A percentile compares a stretch with the other conserved stretches of the same genome.
Conservation (phyloP, 1,140 invertebrate genomes). For the Solenopsis invicta region DNA sequence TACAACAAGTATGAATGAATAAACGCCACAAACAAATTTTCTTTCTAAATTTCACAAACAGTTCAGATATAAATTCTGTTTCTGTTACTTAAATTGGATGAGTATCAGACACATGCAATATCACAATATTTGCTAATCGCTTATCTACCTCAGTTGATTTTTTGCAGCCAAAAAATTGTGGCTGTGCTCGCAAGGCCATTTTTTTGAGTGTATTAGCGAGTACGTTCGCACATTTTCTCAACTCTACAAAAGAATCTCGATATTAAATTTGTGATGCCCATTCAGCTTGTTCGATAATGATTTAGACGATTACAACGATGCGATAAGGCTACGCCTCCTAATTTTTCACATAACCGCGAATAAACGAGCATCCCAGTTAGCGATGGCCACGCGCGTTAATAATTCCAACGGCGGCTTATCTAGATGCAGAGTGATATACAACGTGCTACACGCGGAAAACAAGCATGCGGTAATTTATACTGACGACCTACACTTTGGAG, state of each 20-base stretch:
- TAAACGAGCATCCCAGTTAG: not conserved
- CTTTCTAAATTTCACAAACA: too few species aligned
- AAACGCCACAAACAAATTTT: too few species aligned
- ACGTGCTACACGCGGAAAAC: constrained; percentile 42
- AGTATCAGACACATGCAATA: too few species aligned
- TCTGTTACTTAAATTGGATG: too few species aligned
- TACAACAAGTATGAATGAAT: too few species aligned
- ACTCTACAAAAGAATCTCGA: not conserved
- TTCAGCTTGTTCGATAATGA: not conserved
- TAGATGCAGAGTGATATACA: constrained; percentile 55
- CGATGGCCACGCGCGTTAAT: constrained; percentile 59
- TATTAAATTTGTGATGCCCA: not conserved
- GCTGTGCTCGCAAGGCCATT: too few species aligned
- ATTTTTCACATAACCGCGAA: constrained; percentile 32
- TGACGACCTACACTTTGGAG: not conserved
- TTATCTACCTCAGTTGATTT: too few species aligned
- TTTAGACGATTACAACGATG: not conserved
- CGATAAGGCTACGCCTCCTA: not conserved
- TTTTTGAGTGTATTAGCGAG: not conserved
- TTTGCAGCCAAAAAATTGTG: too few species aligned
- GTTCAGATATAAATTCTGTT: too few species aligned
- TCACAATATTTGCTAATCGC: too few species aligned
- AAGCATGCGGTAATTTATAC: constrained; percentile 61
- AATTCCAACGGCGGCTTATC: constrained; percentile 67
- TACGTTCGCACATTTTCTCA: not conserved